A percentile compares a stretch with the other conserved stretches of the same genome.
Evolutionary conservation across 2,888 invertebrate genomes (phyloP).

Genomic region (Ichneumoninae sp.): DNA sequence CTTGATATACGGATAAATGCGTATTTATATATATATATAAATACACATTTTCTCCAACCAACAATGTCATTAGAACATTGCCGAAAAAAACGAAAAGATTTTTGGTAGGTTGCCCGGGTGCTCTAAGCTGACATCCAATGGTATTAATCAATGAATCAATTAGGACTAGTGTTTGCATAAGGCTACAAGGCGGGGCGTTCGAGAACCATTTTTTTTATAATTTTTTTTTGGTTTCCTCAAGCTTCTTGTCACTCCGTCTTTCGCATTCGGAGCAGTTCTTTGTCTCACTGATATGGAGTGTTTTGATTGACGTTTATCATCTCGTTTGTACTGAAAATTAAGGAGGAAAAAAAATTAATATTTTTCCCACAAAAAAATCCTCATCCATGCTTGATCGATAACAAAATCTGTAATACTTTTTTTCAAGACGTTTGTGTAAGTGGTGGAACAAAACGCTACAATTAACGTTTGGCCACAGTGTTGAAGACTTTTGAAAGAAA

Average conservation of each 20-base stretch:
- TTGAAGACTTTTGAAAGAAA: background rate
- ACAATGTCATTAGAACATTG: background rate
- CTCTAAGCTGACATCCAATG: slow-evolving; percentile 28
- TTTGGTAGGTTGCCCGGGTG: slow-evolving; percentile 29
- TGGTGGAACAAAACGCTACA: background rate
- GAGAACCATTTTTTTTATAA: slow-evolving; percentile 33
- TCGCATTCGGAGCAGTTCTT: slow-evolving; percentile 32
- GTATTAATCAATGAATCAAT: slow-evolving; percentile 49
- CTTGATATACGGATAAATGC: slow-evolving; percentile 4
- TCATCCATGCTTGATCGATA: background rate
- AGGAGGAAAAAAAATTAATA: slow-evolving; percentile 65
- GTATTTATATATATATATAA: background rate
- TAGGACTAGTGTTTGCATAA: slow-evolving; percentile 60
- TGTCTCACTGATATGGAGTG: slow-evolving; percentile 91
- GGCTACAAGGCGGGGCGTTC: slow-evolving; percentile 39
- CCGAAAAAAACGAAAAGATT: slow-evolving; percentile 20
- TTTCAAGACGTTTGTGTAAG: background rate
- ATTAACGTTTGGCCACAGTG: background rate
- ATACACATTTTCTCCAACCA: background rate
- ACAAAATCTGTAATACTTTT: background rate
- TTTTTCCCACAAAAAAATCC: background rate
- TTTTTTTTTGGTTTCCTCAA: slow-evolving; percentile 35
- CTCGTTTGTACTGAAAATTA: slow-evolving; percentile 92
- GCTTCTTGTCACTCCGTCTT: slow-evolving; percentile 44
- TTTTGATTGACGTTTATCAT: slow-evolving; percentile 96